A percentile compares a stretch with the other conserved stretches of the same genome.
These are phyloP conservation scores for Lytechinus variegatus DNA, from an alignment of 35 echinoderm and acorn worm genomes.

Conservation along the genomic window DNA sequence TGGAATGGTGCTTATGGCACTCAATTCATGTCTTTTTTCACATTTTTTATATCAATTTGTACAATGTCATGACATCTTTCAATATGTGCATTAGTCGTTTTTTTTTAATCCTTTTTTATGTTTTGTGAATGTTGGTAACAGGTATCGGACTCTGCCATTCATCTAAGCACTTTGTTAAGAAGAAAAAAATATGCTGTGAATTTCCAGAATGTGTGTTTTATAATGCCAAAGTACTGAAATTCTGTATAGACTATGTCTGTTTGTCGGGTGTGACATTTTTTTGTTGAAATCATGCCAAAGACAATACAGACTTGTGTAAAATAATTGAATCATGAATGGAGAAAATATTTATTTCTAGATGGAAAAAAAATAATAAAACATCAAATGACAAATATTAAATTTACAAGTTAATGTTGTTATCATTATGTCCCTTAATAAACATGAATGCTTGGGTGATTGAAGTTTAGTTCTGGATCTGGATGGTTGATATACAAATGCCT, in stretches of 20 bases:
- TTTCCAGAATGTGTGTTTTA: not conserved
- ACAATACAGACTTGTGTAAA: constrained; percentile 24
- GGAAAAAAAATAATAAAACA: constrained; percentile 28
- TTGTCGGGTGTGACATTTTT: not conserved
- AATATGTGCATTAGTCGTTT: not conserved
- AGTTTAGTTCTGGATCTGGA: too few species aligned
- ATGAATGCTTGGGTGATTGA: too few species aligned
- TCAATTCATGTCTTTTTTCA: not conserved
- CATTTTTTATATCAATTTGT: not conserved
- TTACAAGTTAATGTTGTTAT: not conserved
- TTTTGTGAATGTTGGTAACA: not conserved
- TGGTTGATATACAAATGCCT: too few species aligned
- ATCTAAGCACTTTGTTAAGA: not conserved
- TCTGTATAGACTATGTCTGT: not conserved
- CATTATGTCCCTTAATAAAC: not conserved
- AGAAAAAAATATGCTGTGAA: not conserved
- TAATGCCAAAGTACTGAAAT: constrained; percentile 45
- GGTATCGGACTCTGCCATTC: not conserved
- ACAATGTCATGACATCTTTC: constrained; percentile 18
- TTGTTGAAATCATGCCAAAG: constrained; percentile 12
- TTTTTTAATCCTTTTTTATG: not conserved
- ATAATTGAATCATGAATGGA: constrained; percentile 16
- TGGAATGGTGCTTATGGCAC: not conserved
- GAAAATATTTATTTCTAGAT: constrained; percentile 35
- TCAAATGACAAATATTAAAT: not conserved